Evolutionary conservation across 1,140 invertebrate species (phyloP), one percentile per base, ranked within the genome.

Genomic region (Drosophila nikananu): DNA sequence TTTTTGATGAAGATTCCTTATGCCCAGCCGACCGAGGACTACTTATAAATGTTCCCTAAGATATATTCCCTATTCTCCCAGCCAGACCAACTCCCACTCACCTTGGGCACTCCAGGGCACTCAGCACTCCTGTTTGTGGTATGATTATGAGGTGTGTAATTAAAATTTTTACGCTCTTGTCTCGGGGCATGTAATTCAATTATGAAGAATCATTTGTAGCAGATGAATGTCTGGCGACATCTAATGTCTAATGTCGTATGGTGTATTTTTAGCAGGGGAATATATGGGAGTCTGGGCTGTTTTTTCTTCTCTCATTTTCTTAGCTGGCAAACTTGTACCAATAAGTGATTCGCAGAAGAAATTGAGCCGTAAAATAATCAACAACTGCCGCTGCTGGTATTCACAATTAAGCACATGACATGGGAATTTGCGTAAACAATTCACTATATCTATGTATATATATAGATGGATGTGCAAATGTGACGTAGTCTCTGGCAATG

Each of bases 101-200:
- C 3, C n/a, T 62, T 57, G n/a, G 60, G n/a, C n/a, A n/a, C 44
- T 70, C 65, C 63, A 64, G n/a, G n/a, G 37, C 59, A 74, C 49
- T 74, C 75, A 39, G 35, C 54, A 27, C 62, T 79, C 55, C 63
- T 62, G 77, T 64, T 75, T 51, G 30, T 55, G 79, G 83, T 74
- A 83, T 92, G 89, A 91, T 91, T 81, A 92, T 91, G 89, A 91
- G 89, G 89, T 91, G 90, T 92, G 82, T 91, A 91, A 91, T 91
- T 91, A 92, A 83, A 79, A 91, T 86, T 86, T 90, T 90, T 86
- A 92, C 90, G 89, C 81, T 80, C 74, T 83, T 91, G 79, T 89
- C 84, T 73, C 77, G 48, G 77, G 68, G 57, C 66, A 81, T 83
- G 89, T 90, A 91, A 91, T 91, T 91, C 62, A 91, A 91, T 91